Conservation (phyloP, 2,888 invertebrate species). For the Eupithecia subfuscata region DNA sequence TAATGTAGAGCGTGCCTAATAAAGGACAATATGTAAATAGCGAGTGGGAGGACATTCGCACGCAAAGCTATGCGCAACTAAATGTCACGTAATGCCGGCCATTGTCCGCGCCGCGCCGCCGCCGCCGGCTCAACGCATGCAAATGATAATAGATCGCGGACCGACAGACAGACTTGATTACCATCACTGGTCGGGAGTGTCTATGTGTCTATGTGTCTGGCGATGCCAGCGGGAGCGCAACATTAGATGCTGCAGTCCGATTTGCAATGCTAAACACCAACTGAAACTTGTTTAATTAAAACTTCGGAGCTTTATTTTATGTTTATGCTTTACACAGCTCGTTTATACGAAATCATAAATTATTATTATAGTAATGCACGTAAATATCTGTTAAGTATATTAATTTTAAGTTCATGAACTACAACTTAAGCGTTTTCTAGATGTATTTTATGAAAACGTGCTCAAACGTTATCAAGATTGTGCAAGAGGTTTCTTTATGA, state of each 20-base stretch:
- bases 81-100: slow-evolving; percentile 11
- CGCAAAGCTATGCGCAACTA: slow-evolving; percentile 10
- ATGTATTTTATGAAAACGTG: slow-evolving; percentile 11
- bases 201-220: neutral
- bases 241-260: slow-evolving; percentile 33
- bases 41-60: slow-evolving; percentile 3
- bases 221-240: neutral
- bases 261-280: slow-evolving; percentile 52
- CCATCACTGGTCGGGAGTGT: neutral
- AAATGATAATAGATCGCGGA: slow-evolving; percentile 20
- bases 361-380: slow-evolving; percentile 38
- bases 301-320: slow-evolving; percentile 41
- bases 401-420: slow-evolving; percentile 7
- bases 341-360: slow-evolving; percentile 41
- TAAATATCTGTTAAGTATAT: slow-evolving; percentile 32
- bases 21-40: neutral
- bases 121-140: slow-evolving; percentile 16
- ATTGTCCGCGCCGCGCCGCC: neutral
- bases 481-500: slow-evolving; percentile 14
- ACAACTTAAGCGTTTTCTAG: slow-evolving; percentile 12
- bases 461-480: neutral
- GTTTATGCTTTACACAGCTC: slow-evolving; percentile 32
- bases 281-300: slow-evolving; percentile 57
- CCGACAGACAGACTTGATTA: slow-evolving; percentile 5
- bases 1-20: neutral